Base-by-base conservation (phyloP, 2,113 vertebrate species). In the Phycodurus eques region DNA sequence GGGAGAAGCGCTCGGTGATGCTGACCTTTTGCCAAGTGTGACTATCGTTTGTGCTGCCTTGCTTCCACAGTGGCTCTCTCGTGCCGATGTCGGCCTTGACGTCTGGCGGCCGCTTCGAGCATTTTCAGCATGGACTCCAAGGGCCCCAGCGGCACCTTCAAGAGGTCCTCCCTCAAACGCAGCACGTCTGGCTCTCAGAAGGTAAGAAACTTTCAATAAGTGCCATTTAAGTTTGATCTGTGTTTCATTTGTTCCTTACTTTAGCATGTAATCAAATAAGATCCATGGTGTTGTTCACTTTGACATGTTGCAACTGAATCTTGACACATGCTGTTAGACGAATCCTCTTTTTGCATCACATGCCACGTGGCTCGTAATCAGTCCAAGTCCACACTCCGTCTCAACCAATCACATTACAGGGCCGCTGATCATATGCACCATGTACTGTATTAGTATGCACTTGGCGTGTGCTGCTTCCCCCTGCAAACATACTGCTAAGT, bases 111-210 rank as follows among this genome's bases (percentile, higher is more conserved):
- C 61, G 19, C 17, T 68, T 75, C 53, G 84, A 65, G 59, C 44
- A 19, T 42, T 54, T 74, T 60, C 74, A 75, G 64, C 14, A 91
- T 91, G 90, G 90, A 90, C 68, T 0, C 59, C 47, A 90, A 83
- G 33, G 88, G 83, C 47, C 82, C 78, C 33, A 77, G 85, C 35
- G 66, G 65, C 68, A 95, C 94, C 63, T 94, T 95, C 83, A 96
- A 94, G 87, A 92, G 93, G 57, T 82, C 92, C 33, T 99, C 97
- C 0, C 93, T 99, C 85, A 98, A 95, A 89, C 95, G 96, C 71
- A 93, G 93, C 49, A 62, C 91, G 0, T 99, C 95, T 2, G 95
- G 95, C 78, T 98, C 98, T 0, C 97, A 98, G 88, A 98, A 93
- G 96, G 97, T 99, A 94, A 93, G 96, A 86, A 17, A 67, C 75